These are phyloP conservation scores for Physeter macrocephalus DNA, from an alignment of 2,113 vertebrate genomes.

Conservation along the genomic window DNA sequence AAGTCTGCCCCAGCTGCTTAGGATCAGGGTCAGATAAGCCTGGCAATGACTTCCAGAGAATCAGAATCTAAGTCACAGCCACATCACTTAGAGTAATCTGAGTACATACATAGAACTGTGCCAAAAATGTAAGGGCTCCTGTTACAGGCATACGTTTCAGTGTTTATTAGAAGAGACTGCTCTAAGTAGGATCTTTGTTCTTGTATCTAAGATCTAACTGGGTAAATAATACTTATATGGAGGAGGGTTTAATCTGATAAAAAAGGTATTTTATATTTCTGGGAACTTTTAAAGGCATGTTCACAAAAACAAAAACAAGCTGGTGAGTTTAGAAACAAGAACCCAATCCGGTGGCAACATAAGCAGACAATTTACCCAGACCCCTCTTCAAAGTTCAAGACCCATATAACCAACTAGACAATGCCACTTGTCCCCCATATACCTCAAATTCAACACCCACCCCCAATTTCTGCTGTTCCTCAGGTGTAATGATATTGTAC, in stretches of 20 bases:
- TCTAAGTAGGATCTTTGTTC: slow-evolving; percentile 40
- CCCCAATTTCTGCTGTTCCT: background rate
- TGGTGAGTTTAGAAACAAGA: slow-evolving; percentile 34
- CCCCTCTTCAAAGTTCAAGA: background rate
- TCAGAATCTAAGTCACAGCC: background rate
- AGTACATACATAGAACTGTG: background rate
- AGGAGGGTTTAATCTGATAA: background rate
- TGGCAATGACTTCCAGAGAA: slow-evolving; percentile 23
- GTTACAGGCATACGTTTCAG: slow-evolving; percentile 17
- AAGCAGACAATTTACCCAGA: background rate
- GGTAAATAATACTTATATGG: slow-evolving; percentile 39
- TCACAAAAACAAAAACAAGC: slow-evolving; percentile 44
- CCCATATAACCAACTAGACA: background rate
- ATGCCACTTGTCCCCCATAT: background rate
- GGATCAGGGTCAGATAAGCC: background rate
- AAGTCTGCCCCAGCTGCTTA: background rate
- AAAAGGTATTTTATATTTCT: slow-evolving; percentile 43
- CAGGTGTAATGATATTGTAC: background rate
- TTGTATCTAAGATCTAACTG: slow-evolving; percentile 14
- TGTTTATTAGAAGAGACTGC: slow-evolving; percentile 41
- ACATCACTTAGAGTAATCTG: slow-evolving; percentile 26
- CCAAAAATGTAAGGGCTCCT: slow-evolving; percentile 30
- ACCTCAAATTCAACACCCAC: background rate
- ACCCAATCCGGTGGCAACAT: background rate
- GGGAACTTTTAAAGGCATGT: background rate